Percentiles rank a stretch among this genome's conserved stretches.
phyloP scores from a whole-genome alignment of 2,797 vertebrate species.

The Dipus sagitta region DNA sequence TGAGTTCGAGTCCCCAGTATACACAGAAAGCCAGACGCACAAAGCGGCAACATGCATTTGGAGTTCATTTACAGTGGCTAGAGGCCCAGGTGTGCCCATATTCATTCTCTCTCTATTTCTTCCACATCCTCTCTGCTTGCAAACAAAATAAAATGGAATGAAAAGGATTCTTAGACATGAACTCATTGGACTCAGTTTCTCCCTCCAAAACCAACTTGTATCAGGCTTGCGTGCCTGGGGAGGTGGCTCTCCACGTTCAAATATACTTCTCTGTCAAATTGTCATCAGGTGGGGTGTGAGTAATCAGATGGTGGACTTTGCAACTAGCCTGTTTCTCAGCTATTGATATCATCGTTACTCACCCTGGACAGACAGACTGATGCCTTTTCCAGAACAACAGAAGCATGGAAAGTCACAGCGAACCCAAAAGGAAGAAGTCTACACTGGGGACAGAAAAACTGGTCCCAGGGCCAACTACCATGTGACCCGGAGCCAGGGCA shows the following conservation, averaged over 20 bases:
- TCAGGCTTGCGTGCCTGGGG: background rate
- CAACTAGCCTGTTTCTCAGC: background rate
- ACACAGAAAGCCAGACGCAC: no score
- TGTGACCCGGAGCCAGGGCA: background rate
- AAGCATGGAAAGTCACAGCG: background rate
- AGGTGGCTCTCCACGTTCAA: background rate
- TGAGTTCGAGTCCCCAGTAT: no score
- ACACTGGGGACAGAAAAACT: background rate
- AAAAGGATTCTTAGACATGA: background rate
- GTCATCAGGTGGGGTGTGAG: background rate
- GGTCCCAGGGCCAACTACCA: background rate
- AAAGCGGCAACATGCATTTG: no score
- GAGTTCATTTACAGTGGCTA: no score
- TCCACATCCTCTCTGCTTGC: no score
- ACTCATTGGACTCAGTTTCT: background rate
- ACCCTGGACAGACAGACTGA: background rate
- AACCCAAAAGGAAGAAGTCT: background rate
- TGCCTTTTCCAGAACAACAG: background rate
- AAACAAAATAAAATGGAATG: no score
- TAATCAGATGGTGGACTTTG: background rate
- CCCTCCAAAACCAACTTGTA: background rate
- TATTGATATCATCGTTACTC: background rate
- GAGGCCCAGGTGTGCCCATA: no score
- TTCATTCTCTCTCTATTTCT: no score
- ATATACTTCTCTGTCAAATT: background rate